Evolutionary conservation across 2,797 vertebrate species (phyloP), one percentile per base, ranked within the genome.

Genomic region (Perodicticus potto): DNA sequence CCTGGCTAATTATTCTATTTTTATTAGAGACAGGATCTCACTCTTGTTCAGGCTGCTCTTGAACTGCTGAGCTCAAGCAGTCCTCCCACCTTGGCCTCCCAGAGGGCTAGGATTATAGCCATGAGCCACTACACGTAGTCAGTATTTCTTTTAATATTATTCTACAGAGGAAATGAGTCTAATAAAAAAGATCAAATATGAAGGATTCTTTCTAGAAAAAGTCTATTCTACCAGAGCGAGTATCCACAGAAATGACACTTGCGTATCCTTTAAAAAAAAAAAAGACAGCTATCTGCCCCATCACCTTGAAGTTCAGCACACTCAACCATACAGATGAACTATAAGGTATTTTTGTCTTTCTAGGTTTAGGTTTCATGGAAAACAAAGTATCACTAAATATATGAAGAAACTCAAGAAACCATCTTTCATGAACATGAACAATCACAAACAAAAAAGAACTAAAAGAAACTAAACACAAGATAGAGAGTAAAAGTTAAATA

Each of bases 301-400:
- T n/a, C 5, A 59, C 0, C 23, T 37, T 78, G 17, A 17, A 77
- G 5, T 11, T 11, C 63, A 57, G 17, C 20, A 85, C 7, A 89
- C 4, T 32, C 89, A 82, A 12, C 63, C 59, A 94, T 6, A 88
- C n/a, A 8, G 32, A 45, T 34, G n/a, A 34, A 65, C 14, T 17
- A 65, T 17, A 27, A 22, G 43, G 3, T n/a, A 29, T 84, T 78
- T 40, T 49, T 63, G 32, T 77, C 45, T 81, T 29, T 59, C 69
- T 77, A 92, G 74, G n/a, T 86, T 82, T 92, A 34, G 37, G 63
- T 78, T 74, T 89, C 29, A 37, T 61, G 20, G 57, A 29, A 89
- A 84, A 74, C 25, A 82, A 89, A 69, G 82, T 34, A 20, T 70
- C 20, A 40, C 23, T 89, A 74, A 32, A 55, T 11, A 65, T 37